Conservation (phyloP, 1,140 invertebrate species). For the Sycophaga agraensis region DNA sequence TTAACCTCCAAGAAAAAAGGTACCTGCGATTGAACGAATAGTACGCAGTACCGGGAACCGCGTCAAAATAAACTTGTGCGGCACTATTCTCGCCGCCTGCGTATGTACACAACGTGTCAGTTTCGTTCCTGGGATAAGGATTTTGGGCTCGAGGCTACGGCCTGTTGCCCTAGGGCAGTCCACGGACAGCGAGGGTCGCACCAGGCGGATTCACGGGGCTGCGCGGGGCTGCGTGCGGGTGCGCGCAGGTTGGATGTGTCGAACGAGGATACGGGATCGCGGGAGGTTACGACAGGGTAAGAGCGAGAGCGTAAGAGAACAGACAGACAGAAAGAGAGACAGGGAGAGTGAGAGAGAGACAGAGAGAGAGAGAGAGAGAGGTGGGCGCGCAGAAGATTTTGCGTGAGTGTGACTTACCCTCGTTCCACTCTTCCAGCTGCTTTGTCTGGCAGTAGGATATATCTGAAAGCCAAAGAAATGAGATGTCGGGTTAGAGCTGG, state of each 20-base stretch:
- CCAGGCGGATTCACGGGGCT: conserved; percentile 33
- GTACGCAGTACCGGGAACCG: neutral
- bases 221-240: conserved; percentile 11
- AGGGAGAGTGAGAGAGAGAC: conserved; percentile 13
- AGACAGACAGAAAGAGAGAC: conserved; percentile 23
- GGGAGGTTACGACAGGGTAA: neutral
- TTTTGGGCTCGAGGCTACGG: no score
- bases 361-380: conserved; percentile 22
- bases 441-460: conserved; percentile 49
- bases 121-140: no score
- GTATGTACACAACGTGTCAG: no score
- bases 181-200: no score
- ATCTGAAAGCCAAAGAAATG: conserved; percentile 56
- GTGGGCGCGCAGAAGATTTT: neutral
- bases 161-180: no score
- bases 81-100: no score
- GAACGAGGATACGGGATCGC: no score
- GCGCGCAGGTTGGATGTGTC: no score
- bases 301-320: neutral
- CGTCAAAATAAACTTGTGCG: no score
- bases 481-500: conserved; percentile 41
- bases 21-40: no score
- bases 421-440: conserved; percentile 43
- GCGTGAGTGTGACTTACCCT: conserved; percentile 44
- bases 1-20: no score